These are phyloP conservation scores for Chymomyza caudatula DNA, from an alignment of 2,888 invertebrate genomes.

Conservation along the genomic window DNA sequence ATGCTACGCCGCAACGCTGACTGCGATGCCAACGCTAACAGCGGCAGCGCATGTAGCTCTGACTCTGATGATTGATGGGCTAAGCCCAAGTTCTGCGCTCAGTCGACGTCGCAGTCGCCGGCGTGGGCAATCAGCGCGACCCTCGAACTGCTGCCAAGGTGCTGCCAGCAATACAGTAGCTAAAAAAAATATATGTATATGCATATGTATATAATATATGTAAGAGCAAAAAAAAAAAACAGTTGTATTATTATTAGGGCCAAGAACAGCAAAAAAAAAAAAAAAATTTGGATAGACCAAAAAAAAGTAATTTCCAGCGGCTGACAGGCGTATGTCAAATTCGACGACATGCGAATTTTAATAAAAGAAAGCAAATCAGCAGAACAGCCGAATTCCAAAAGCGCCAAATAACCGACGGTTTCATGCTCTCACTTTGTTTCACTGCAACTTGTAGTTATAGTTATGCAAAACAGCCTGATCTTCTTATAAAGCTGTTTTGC, in stretches of 20 bases:
- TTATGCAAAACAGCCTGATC: too few species aligned
- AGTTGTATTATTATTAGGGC: neutral
- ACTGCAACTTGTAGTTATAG: too few species aligned
- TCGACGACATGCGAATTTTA: conserved; percentile 71
- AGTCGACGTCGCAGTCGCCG: neutral
- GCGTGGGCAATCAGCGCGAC: too few species aligned
- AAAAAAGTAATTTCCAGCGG: conserved; percentile 56
- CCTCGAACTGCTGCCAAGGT: neutral
- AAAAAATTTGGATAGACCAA: neutral
- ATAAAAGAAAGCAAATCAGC: conserved; percentile 35
- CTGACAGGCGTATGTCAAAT: conserved; percentile 70
- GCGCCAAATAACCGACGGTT: neutral
- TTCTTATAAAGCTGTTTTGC: too few species aligned
- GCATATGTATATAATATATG: neutral
- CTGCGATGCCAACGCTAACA: neutral
- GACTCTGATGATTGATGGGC: neutral
- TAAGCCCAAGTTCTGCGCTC: neutral
- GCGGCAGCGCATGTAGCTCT: neutral
- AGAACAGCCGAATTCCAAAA: neutral
- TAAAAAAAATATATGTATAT: neutral
- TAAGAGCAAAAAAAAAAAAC: neutral
- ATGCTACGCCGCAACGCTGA: neutral
- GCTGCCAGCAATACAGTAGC: neutral
- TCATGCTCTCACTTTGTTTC: too few species aligned
- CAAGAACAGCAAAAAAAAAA: neutral